Percentiles rank a stretch among this genome's conserved stretches.
phyloP scores from a whole-genome alignment of 53 echinoderm and acorn worm genomes.

The Actinopyga echinites region DNA sequence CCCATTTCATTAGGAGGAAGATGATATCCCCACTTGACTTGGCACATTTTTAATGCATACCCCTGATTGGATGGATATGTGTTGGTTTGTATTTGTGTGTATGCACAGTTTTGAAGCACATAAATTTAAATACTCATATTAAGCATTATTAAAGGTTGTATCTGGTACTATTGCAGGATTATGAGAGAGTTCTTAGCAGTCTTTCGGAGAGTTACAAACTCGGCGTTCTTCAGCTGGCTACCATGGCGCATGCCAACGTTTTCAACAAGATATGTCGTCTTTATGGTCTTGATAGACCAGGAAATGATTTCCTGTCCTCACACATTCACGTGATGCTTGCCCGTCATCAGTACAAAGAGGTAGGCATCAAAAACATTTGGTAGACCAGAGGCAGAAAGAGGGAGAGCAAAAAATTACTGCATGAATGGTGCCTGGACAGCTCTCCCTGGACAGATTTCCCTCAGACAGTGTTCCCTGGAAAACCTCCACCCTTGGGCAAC shows the following conservation, averaged over 20 bases:
- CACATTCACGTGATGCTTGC: conserved; percentile 68
- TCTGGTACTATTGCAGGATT: conserved; percentile 5
- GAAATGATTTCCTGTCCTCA: conserved; percentile 70
- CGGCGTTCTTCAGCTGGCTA: conserved; percentile 73
- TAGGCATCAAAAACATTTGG: not conserved
- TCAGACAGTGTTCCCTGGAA: no score
- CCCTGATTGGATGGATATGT: no score
- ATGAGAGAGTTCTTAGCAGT: not conserved
- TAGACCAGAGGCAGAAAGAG: not conserved
- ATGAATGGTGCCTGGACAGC: no score
- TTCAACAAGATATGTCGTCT: conserved; percentile 67
- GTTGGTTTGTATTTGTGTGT: no score
- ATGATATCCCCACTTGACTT: no score
- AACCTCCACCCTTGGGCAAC: no score
- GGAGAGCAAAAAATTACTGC: no score
- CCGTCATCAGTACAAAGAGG: conserved; percentile 96
- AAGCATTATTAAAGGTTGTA: not conserved
- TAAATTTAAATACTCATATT: no score
- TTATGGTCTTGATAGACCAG: conserved; percentile 63
- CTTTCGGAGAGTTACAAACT: conserved; percentile 30
- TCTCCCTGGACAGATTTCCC: no score
- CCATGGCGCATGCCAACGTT: conserved; percentile 76
- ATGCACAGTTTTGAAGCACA: no score
- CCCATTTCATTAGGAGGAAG: no score
- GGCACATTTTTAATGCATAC: no score